Evolutionary conservation across 2,113 vertebrate genomes (phyloP).

Genomic region (Sebastes schlegelii): DNA sequence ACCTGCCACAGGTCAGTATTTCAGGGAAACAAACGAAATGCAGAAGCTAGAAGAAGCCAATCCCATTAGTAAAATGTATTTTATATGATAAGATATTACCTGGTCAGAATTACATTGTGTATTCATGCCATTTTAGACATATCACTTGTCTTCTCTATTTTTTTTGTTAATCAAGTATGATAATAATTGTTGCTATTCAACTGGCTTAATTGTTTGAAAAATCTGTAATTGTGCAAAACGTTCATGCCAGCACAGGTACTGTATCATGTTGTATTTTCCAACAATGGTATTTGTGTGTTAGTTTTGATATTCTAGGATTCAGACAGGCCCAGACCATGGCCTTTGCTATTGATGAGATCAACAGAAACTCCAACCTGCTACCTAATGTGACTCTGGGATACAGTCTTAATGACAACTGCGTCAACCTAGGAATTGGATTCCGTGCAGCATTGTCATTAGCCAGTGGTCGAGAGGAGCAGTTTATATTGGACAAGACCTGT

Average conservation of each 20-base stretch:
- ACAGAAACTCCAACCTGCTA: constrained; percentile 68
- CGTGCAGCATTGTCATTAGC: constrained; percentile 69
- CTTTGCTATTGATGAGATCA: constrained; percentile 65
- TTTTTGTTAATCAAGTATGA: too few species aligned
- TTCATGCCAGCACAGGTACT: not conserved
- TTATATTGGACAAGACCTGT: constrained; percentile 50
- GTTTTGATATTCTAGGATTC: constrained; percentile 33
- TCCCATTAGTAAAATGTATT: not conserved
- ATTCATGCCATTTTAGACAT: not conserved
- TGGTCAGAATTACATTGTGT: not conserved
- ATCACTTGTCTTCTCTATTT: not conserved
- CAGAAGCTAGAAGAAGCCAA: not conserved
- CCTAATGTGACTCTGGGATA: constrained; percentile 79
- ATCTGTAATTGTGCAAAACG: not conserved
- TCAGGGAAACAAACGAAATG: not conserved
- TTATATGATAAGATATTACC: not conserved
- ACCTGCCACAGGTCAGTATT: constrained; percentile 59
- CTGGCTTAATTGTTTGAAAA: not conserved
- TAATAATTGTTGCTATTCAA: not conserved
- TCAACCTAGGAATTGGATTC: constrained; percentile 66
- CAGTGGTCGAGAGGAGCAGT: constrained; percentile 63
- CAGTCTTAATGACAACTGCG: constrained; percentile 75
- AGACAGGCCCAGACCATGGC: constrained; percentile 34
- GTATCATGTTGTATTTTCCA: not conserved
- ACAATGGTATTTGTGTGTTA: not conserved